A percentile compares a stretch with the other conserved stretches of the same genome.
These are phyloP conservation scores for Oscheius sp. DNA, from an alignment of 1,140 invertebrate genomes.

Conservation along the genomic window DNA sequence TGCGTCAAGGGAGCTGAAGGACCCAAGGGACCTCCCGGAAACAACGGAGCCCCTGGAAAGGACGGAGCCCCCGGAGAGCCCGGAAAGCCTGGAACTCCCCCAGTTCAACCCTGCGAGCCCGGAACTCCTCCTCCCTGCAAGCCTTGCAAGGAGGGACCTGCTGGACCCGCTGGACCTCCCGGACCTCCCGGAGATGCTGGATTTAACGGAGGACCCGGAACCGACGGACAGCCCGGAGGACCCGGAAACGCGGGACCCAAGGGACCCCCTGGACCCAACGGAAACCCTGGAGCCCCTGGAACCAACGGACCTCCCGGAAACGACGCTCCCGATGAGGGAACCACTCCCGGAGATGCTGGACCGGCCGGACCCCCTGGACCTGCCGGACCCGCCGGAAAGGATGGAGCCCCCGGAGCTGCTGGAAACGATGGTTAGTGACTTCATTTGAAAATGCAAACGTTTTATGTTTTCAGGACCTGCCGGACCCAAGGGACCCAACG, in stretches of 20 bases:
- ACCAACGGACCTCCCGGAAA: conserved; percentile 16
- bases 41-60: conserved; percentile 30
- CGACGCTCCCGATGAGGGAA: conserved; percentile 4
- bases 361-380: conserved; percentile 24
- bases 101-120: conserved; percentile 25
- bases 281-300: conserved; percentile 28
- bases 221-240: conserved; percentile 3
- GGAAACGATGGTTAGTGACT: neutral
- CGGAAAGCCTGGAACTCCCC: conserved; percentile 31
- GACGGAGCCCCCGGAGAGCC: conserved; percentile 30
- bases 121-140: conserved; percentile 34
- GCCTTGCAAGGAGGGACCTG: conserved; percentile 32
- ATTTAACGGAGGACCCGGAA: conserved; percentile 16
- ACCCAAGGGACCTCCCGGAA: conserved; percentile 27
- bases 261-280: conserved; percentile 20
- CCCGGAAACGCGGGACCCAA: conserved; percentile 27
- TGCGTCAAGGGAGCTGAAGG: conserved; percentile 32
- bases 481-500: no score
- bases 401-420: conserved; percentile 16
- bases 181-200: conserved; percentile 22
- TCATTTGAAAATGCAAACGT: no score
- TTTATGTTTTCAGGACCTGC: no score
- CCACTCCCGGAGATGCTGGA: conserved; percentile 14
- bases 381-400: conserved; percentile 26
- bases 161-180: conserved; percentile 24